phyloP scores from a whole-genome alignment of 2,113 vertebrate genomes.

The Siniperca knerii region DNA sequence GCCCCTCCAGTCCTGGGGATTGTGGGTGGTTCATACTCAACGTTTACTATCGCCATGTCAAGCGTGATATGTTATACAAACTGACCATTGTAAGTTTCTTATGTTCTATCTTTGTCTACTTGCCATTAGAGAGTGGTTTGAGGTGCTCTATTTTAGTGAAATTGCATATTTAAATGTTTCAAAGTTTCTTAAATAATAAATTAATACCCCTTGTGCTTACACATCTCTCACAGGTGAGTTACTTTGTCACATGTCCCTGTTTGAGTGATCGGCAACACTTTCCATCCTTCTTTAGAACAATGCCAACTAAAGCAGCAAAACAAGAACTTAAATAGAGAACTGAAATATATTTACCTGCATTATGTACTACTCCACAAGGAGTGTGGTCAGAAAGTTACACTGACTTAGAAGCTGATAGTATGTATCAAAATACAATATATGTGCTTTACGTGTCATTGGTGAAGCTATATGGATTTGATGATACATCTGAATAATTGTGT shows the following conservation, averaged over 20 bases:
- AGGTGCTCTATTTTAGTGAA: not conserved
- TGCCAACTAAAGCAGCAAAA: not conserved
- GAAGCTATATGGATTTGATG: not conserved
- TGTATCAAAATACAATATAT: not conserved
- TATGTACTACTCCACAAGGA: not conserved
- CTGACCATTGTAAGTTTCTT: not conserved
- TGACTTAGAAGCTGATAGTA: not conserved
- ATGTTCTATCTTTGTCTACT: slow-evolving; percentile 3
- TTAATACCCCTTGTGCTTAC: not conserved
- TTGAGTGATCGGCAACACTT: slow-evolving; percentile 61
- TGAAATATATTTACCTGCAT: not conserved
- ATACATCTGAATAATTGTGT: too few relatives aligned
- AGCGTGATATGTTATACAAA: not conserved
- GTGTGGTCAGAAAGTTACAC: not conserved
- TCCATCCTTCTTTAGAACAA: slow-evolving; percentile 51
- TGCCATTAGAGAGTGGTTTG: slow-evolving; percentile 48
- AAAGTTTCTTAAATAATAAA: not conserved
- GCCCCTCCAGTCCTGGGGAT: slow-evolving; percentile 21
- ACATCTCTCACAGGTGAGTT: slow-evolving; percentile 52
- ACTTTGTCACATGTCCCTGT: slow-evolving; percentile 64
- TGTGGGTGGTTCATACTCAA: slow-evolving; percentile 63
- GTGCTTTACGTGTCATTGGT: not conserved
- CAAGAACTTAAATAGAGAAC: not conserved
- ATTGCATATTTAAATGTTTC: not conserved
- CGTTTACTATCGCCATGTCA: not conserved